Percentiles rank a stretch among this genome's conserved stretches.
Evolutionary conservation across 2,888 invertebrate species (phyloP).

Genomic region (Chrysina gloriosa): DNA sequence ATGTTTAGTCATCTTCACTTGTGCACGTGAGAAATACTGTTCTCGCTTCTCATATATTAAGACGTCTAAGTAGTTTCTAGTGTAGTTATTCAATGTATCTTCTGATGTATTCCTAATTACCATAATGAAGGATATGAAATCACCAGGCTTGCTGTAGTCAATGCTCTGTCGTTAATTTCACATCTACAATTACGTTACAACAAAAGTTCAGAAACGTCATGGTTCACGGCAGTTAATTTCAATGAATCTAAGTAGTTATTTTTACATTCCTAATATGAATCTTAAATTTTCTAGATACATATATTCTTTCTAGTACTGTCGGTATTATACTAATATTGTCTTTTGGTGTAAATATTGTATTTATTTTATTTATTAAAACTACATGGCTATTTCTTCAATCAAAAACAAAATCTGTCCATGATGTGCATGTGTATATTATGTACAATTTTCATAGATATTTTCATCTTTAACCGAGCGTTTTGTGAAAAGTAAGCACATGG

Average conservation of each 20-base stretch:
- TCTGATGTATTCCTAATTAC: not conserved
- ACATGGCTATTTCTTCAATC: too few species aligned
- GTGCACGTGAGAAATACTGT: conserved; percentile 26
- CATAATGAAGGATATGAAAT: conserved; percentile 27
- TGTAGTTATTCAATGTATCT: not conserved
- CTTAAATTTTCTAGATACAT: too few species aligned
- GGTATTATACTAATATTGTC: too few species aligned
- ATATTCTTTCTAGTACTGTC: too few species aligned
- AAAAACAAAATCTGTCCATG: too few species aligned
- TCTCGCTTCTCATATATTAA: conserved; percentile 18
- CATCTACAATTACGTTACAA: not conserved
- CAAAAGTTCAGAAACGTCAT: not conserved
- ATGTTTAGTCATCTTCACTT: conserved; percentile 13
- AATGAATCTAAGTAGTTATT: conserved; percentile 9
- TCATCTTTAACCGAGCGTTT: too few species aligned
- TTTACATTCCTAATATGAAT: too few species aligned
- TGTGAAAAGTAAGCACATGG: too few species aligned
- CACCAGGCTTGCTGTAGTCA: conserved; percentile 21
- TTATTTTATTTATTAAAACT: too few species aligned
- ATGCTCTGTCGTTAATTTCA: conserved; percentile 5
- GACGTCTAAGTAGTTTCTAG: not conserved
- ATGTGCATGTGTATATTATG: too few species aligned
- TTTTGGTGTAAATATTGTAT: too few species aligned
- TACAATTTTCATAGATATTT: too few species aligned
- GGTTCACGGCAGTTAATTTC: conserved; percentile 9